Evolutionary conservation across 2,113 vertebrate species (phyloP).

Genomic region (Acrocephalus kingi): DNA sequence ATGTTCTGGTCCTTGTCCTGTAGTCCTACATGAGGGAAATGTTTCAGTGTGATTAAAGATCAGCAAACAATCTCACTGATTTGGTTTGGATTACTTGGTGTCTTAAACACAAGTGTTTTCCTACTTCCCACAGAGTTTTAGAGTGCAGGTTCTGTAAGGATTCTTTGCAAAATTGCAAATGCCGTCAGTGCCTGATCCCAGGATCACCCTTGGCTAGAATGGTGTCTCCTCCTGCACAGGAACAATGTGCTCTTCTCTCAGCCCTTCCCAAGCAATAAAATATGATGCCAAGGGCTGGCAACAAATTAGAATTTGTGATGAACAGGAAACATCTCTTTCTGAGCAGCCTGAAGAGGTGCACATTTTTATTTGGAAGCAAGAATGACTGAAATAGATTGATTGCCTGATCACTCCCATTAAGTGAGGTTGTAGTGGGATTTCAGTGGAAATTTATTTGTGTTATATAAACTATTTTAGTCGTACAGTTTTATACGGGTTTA

Average conservation of each 20-base stretch:
- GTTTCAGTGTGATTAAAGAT: background rate
- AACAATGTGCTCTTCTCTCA: background rate
- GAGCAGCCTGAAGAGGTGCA: background rate
- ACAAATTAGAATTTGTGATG: background rate
- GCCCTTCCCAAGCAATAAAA: background rate
- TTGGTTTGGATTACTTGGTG: background rate
- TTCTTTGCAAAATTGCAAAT: background rate
- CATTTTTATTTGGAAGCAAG: background rate
- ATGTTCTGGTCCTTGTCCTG: background rate
- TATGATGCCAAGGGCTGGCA: background rate
- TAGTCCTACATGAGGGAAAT: background rate
- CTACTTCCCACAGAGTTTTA: rapidly evolving
- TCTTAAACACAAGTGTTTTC: background rate
- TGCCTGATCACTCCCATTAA: background rate
- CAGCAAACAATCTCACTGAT: background rate
- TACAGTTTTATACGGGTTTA: background rate
- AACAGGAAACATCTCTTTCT: background rate
- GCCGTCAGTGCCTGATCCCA: background rate
- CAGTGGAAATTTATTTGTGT: background rate
- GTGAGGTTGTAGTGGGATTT: background rate
- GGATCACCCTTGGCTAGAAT: background rate
- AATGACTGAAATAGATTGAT: background rate
- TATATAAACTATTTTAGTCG: background rate
- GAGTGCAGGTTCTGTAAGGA: background rate
- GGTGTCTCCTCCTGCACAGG: background rate